These are phyloP conservation scores for Chloroclystis v-ata DNA, from an alignment of 2,888 invertebrate genomes.

Conservation along the genomic window DNA sequence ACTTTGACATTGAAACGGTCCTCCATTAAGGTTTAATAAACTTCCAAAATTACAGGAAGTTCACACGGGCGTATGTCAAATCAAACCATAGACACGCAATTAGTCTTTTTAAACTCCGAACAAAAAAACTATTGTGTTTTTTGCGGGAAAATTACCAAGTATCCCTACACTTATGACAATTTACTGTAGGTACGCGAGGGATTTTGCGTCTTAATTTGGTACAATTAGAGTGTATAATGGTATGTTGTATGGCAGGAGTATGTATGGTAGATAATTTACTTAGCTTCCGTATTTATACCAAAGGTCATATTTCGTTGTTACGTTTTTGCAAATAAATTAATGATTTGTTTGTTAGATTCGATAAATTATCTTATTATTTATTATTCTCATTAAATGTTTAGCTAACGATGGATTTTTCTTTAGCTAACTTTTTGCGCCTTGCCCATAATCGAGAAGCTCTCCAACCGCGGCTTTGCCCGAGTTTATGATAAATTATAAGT, in stretches of 20 bases:
- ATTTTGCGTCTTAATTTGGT: slow-evolving; percentile 25
- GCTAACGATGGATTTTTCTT: too few species aligned
- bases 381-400: too few species aligned
- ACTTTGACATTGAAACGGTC: background rate
- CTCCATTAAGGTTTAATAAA: slow-evolving; percentile 6
- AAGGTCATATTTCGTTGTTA: slow-evolving; percentile 16
- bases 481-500: too few species aligned
- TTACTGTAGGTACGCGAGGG: slow-evolving; percentile 24
- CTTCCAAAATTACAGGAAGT: slow-evolving; percentile 4
- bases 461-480: too few species aligned
- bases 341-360: slow-evolving; percentile 1
- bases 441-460: too few species aligned
- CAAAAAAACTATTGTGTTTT: slow-evolving; percentile 15
- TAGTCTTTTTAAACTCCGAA: slow-evolving; percentile 15
- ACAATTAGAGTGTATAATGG: slow-evolving; percentile 29
- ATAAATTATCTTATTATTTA: background rate
- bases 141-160: slow-evolving; percentile 23
- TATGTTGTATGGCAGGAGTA: slow-evolving; percentile 22
- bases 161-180: slow-evolving; percentile 30
- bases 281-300: slow-evolving; percentile 24
- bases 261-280: slow-evolving; percentile 19
- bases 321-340: slow-evolving; percentile 10
- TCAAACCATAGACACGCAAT: slow-evolving; percentile 10
- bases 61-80: slow-evolving; percentile 4
- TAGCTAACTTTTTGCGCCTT: too few species aligned